Percentiles rank a stretch among this genome's conserved stretches.
Evolutionary conservation across 2,888 invertebrate species (phyloP).

Genomic region (Sthenelais limicola): DNA sequence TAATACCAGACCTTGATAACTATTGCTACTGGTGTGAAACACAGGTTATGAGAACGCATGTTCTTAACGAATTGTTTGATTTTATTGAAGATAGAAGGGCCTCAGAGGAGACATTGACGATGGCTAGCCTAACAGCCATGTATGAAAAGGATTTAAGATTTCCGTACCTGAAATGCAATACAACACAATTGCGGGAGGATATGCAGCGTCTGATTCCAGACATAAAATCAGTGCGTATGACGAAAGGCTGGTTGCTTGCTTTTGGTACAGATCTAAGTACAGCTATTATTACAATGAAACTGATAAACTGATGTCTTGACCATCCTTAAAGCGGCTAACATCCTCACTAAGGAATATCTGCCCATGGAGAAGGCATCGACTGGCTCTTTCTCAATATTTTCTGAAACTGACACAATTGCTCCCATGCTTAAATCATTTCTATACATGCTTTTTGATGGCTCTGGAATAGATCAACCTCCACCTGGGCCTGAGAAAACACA

Average conservation of each 20-base stretch:
- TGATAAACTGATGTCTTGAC: not conserved
- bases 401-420: not conserved
- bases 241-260: not conserved
- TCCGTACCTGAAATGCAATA: not conserved
- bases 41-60: not conserved
- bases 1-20: no score
- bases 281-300: not conserved
- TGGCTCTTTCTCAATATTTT: not conserved
- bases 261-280: not conserved
- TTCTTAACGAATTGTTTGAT: constrained; percentile 1
- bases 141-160: not conserved
- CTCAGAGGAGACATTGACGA: not conserved
- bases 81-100: not conserved
- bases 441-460: not conserved
- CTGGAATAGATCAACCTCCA: not conserved
- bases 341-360: not conserved
- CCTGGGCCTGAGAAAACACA: not conserved
- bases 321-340: constrained; percentile 1
- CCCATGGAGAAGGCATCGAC: not conserved
- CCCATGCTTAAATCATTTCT: not conserved
- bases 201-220: not conserved
- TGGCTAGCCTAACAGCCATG: not conserved
- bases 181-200: not conserved
- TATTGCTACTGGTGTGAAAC: no score
- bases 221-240: not conserved